Conservation (phyloP, 2,113 vertebrate genomes). For the Apistogramma diplotaenia region DNA sequence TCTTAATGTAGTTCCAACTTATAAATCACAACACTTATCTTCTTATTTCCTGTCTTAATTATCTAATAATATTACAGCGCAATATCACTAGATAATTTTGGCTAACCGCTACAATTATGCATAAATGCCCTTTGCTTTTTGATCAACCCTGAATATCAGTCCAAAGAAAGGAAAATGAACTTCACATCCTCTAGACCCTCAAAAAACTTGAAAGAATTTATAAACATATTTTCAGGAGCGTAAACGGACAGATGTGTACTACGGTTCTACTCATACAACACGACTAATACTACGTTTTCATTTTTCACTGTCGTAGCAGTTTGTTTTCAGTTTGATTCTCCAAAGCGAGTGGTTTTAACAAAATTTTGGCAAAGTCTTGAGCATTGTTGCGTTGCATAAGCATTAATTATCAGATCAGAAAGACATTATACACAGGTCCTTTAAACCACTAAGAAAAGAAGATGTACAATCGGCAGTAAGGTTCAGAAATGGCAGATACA, state of each 20-base stretch:
- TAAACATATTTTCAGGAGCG: slow-evolving; percentile 49
- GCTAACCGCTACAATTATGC: slow-evolving; percentile 46
- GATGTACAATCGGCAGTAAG: slow-evolving; percentile 73
- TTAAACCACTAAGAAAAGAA: slow-evolving; percentile 56
- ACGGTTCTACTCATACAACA: slow-evolving; percentile 35
- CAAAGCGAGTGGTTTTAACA: slow-evolving; percentile 46
- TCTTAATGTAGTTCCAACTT: slow-evolving; percentile 40
- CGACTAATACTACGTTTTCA: slow-evolving; percentile 27
- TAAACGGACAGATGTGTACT: slow-evolving; percentile 32
- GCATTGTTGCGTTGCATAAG: slow-evolving; percentile 67
- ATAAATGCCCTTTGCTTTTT: slow-evolving; percentile 38
- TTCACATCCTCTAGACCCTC: slow-evolving; percentile 23
- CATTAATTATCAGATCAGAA: slow-evolving; percentile 51
- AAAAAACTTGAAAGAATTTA: slow-evolving; percentile 43
- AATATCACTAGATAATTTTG: slow-evolving; percentile 44
- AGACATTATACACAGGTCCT: slow-evolving; percentile 56
- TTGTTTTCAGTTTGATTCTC: slow-evolving; percentile 44
- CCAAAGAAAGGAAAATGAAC: slow-evolving; percentile 27
- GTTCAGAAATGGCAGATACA: slow-evolving; percentile 63
- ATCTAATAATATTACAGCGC: slow-evolving; percentile 36
- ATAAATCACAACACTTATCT: slow-evolving; percentile 36
- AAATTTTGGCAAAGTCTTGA: slow-evolving; percentile 58
- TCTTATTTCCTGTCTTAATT: slow-evolving; percentile 17
- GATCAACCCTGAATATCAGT: slow-evolving; percentile 43
- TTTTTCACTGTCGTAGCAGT: slow-evolving; percentile 38